Base-by-base conservation (phyloP, 2,797 vertebrate species). In the Acipenser ruthenus region DNA sequence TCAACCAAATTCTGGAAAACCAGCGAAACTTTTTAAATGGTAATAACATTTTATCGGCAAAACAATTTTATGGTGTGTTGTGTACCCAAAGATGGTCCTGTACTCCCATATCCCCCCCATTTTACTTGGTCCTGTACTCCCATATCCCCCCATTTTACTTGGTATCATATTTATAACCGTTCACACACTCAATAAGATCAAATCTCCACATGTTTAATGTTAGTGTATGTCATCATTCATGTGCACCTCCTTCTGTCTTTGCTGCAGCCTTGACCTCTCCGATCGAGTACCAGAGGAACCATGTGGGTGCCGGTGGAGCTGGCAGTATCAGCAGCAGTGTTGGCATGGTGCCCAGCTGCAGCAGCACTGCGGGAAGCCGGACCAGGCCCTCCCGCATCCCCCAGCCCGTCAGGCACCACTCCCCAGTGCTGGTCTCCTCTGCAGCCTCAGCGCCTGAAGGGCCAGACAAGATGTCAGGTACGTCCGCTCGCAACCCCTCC, bases 391-490 rank as follows among this genome's bases (percentile, higher is more conserved):
- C 97, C 74, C 90, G 96, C 85, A 99, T 99, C 79, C 97, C 97
- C 6, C 97, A 99, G 82, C 95, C 97, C 75, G 90, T 96, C 66
- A 91, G 95, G 82, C 94, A 95, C 86, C 94, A 94, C 79, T 91
- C 92, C 85, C 95, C 95, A 65, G 90, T 92, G 88, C 92, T 92
- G 82, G 92, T 93, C 87, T 90, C 93, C 52, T 37, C 89, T 86
- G 94, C 93, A 84, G 87, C 92, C 82, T 82, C 90, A 10, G 90
- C 93, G 78, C 80, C 88, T 55, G 94, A 97, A 72, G 92, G 95
- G 88, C 93, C 93, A 88, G 94, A 93, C 91, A 98, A 95, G 91
- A 92, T 95, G 88, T 96, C 94, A 96, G 97, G 97, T 98, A 98
- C 79, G 84, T 92, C 91, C 77, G 78, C 88, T 78, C 91, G 87